Evolutionary conservation across 2,888 invertebrate species (phyloP).

Genomic region (Apomyelois bistriatella): DNA sequence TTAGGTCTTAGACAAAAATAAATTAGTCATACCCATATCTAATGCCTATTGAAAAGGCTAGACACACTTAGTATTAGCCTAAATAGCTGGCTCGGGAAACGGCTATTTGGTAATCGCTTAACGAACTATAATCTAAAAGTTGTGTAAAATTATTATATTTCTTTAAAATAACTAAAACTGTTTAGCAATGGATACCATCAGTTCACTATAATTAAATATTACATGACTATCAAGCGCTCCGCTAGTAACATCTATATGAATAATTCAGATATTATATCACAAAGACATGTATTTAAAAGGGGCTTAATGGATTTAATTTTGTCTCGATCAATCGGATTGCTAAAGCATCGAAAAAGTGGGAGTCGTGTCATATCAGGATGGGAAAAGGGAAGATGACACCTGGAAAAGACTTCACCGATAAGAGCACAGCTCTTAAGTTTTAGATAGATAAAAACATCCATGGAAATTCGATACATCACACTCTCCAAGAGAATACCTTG

Average conservation of each 20-base stretch:
- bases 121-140: slow-evolving; percentile 8
- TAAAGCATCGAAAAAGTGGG: neutral
- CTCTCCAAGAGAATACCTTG: too few species aligned
- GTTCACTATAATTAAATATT: neutral
- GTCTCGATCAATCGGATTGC: neutral
- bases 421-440: too few species aligned
- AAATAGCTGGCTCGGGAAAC: neutral
- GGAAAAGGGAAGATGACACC: too few species aligned
- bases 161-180: neutral
- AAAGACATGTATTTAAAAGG: neutral
- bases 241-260: neutral
- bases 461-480: too few species aligned
- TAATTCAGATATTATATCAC: neutral
- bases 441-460: too few species aligned
- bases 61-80: neutral
- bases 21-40: neutral
- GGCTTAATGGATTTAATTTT: neutral
- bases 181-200: neutral
- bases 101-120: neutral
- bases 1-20: neutral
- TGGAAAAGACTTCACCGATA: too few species aligned
- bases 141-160: neutral
- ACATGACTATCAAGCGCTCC: neutral
- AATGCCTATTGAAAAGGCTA: neutral
- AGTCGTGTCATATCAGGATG: too few species aligned